Evolutionary conservation across 2,113 vertebrate genomes (phyloP), one percentile per base, ranked within the genome.

Genomic region (Melanostigma gelatinosum): DNA sequence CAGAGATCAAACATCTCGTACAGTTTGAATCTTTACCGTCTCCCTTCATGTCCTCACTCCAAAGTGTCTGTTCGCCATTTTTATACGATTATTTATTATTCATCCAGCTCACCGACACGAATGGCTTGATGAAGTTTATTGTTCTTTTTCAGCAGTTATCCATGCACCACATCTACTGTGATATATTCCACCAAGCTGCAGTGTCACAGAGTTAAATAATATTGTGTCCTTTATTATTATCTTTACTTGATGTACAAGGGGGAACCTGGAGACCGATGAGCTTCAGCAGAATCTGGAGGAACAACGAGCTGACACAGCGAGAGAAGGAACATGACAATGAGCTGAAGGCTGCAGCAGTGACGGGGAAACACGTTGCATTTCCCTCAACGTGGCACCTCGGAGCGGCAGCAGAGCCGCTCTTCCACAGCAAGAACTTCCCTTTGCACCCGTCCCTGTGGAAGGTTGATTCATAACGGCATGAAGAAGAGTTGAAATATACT

Each of bases 81-180:
- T 40, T 2, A 8, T 18, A 50, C 61, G 29, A 22, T 9, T 52
- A 15, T 72, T 58, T 34, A 70, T 58, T 34, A 70, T 70, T 63
- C 3, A 82, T 76, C 66, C 66, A 77, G 61, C 72, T 79, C 75
- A 87, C 48, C n/a, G 78, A 87, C 86, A 90, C 89, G 69, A 57
- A 77, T 75, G 79, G 70, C 84, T 92, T 79, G 80, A 95, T 92
- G 79, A 93, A 61, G 69, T 90, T 93, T 94, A 93, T 95, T 94
- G 88, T 91, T 94, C 38, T 72, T 90, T 86, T 87, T 91, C 95
- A 96, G 96, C 96, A 95, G 95, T 94, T 92, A 83, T 93, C 95
- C 94, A 96, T 96, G 95, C 95, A 94, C 94, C 95, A 90, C 85
- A 90, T 95, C 88, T 93, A 95, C 94, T 95, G 92, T 89, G 90